phyloP scores from a whole-genome alignment of 1,140 invertebrate species.

The Drosophila paulistorum region DNA sequence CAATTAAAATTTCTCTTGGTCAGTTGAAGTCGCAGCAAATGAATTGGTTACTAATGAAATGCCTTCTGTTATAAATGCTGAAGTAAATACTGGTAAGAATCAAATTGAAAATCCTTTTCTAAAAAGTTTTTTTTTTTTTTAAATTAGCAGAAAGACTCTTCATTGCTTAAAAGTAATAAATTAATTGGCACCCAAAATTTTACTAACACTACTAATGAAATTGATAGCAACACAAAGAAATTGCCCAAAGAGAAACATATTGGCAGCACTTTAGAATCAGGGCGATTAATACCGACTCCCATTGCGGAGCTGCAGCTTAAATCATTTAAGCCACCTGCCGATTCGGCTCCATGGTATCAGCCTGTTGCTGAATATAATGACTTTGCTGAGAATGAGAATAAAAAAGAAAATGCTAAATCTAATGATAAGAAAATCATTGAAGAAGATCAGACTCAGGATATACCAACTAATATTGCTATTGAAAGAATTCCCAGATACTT shows the following conservation, averaged over 20 bases:
- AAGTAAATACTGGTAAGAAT: slow-evolving; percentile 70
- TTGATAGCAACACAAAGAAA: slow-evolving; percentile 55
- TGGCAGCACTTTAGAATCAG: slow-evolving; percentile 40
- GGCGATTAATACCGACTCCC: slow-evolving; percentile 50
- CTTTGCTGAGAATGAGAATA: neutral
- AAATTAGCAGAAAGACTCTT: slow-evolving; percentile 69
- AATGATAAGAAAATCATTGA: neutral
- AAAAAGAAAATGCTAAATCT: neutral
- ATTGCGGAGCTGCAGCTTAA: slow-evolving; percentile 68
- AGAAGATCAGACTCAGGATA: neutral
- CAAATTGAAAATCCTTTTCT: slow-evolving; percentile 23
- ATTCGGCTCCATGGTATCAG: slow-evolving; percentile 57
- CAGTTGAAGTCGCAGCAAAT: neutral
- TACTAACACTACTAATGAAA: slow-evolving; percentile 41
- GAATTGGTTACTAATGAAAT: neutral
- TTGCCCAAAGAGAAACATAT: slow-evolving; percentile 54
- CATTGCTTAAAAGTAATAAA: slow-evolving; percentile 65
- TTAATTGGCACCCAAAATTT: slow-evolving; percentile 68
- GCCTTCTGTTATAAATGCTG: neutral
- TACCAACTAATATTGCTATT: neutral
- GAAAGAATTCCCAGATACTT: slow-evolving; percentile 53
- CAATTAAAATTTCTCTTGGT: neutral
- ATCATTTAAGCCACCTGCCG: slow-evolving; percentile 51
- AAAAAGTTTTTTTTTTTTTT: slow-evolving; percentile 56
- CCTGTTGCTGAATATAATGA: neutral